A percentile compares a stretch with the other conserved stretches of the same genome.
These are phyloP conservation scores for Vanacampus margaritifer DNA, from an alignment of 2,113 vertebrate genomes.

Conservation along the genomic window DNA sequence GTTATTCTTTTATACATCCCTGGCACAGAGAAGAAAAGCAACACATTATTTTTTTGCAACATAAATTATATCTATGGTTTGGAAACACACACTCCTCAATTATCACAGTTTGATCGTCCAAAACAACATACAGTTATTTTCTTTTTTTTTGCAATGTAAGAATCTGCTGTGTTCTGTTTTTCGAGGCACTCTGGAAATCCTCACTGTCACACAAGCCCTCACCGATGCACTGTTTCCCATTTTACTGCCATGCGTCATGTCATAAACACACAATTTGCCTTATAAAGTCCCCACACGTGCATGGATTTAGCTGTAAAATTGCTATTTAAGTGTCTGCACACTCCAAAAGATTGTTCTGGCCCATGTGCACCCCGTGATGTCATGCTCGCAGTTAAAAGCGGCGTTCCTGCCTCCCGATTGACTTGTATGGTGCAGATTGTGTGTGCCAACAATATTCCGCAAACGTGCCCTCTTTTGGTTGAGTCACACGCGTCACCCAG, in stretches of 20 bases:
- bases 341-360: constrained; percentile 1
- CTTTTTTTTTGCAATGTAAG: not conserved
- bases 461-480: constrained; percentile 20
- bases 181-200: constrained; percentile 49
- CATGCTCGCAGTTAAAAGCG: constrained; percentile 23
- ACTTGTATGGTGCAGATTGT: constrained; percentile 6
- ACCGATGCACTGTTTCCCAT: constrained; percentile 52
- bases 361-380: constrained; percentile 15
- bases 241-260: constrained; percentile 29
- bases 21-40: not conserved
- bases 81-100: not conserved
- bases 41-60: not conserved
- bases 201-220: constrained; percentile 60
- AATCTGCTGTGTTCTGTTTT: not conserved
- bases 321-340: not conserved
- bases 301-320: constrained; percentile 1
- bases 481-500: constrained; percentile 35
- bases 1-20: not conserved
- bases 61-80: not conserved
- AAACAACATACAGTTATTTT: too few species aligned
- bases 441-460: constrained; percentile 6
- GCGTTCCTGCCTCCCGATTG: constrained; percentile 9
- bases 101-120: not conserved
- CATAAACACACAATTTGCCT: constrained; percentile 30
- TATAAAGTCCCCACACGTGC: constrained; percentile 1